A percentile compares a stretch with the other conserved stretches of the same genome.
These are phyloP conservation scores for Euglossa dilemma DNA, from an alignment of 1,140 invertebrate genomes.

Conservation along the genomic window DNA sequence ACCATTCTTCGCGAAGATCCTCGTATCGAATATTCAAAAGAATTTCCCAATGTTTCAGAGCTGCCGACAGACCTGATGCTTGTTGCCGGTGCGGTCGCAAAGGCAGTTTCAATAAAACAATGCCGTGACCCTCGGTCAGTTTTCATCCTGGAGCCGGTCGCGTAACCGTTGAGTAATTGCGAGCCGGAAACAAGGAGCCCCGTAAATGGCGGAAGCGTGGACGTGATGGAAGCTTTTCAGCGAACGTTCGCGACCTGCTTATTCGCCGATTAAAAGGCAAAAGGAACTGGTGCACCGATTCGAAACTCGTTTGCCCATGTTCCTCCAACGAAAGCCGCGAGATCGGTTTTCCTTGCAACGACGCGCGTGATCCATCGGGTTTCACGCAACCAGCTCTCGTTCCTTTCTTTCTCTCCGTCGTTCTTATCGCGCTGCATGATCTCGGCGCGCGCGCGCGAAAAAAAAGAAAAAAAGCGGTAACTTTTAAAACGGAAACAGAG, in stretches of 20 bases:
- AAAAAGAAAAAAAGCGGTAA: background rate
- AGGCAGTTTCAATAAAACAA: background rate
- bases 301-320: background rate
- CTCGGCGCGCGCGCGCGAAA: background rate
- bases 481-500: background rate
- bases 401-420: background rate
- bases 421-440: background rate
- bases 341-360: background rate
- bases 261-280: background rate
- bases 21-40: no score
- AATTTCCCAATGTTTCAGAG: background rate
- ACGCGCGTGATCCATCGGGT: background rate
- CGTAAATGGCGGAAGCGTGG: conserved; percentile 20
- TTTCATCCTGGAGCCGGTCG: background rate
- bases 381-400: conserved; percentile 1
- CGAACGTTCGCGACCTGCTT: background rate
- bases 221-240: conserved; percentile 3
- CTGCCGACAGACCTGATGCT: background rate
- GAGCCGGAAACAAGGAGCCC: conserved; percentile 1
- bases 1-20: no score
- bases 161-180: background rate
- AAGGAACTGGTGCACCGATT: background rate
- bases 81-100: background rate
- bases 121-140: background rate
- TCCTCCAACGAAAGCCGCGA: background rate